Evolutionary conservation across 2,113 vertebrate genomes (phyloP), one percentile per base, ranked within the genome.

Genomic region (Piprites chloris): DNA sequence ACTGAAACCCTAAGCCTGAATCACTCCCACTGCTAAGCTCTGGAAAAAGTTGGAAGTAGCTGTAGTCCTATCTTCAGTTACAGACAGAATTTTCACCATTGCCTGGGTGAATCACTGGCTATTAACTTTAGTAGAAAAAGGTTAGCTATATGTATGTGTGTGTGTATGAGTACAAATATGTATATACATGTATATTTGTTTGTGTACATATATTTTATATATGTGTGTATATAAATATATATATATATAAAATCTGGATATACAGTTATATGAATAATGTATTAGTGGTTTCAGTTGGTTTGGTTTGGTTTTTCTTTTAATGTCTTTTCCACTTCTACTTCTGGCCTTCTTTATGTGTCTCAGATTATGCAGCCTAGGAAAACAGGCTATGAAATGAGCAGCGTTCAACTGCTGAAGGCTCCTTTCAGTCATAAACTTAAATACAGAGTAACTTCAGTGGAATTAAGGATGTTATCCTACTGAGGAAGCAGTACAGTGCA

Each of bases 111-210:
- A 68, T 85, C n/a, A 32, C 8, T 42, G 27, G 11, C 33, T 80
- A 41, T 44, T 50, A 84, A 68, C 32, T 58, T 83, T 6, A 66
- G 17, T 11, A 86, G 59, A 50, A 93, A 76, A 52, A 19, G 3
- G 5, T 35, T 72, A 44, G 4, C 9, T 2, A 2, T n/a, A 2
- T 27, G 2, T 39, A 2, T 69, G 4, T 33, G 2, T 42, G 6
- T 66, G 44, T 24, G 11, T 10, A 17, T 24, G 9, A 9, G 53
- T 18, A 37, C 2, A 35, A n/a, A 76, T 28, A 20, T 27, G 39
- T 55, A 39, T 44, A 55, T 33, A 35, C 24, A 20, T n/a, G 39
- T 55, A 55, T 44, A 53, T 42, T 35, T 56, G 6, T 41, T 10
- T 58, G 15, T 56, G 13, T 44, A 6, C 5, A 49, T 12, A 32